phyloP scores from a whole-genome alignment of 2,797 vertebrate genomes.

The Anabas testudineus region DNA sequence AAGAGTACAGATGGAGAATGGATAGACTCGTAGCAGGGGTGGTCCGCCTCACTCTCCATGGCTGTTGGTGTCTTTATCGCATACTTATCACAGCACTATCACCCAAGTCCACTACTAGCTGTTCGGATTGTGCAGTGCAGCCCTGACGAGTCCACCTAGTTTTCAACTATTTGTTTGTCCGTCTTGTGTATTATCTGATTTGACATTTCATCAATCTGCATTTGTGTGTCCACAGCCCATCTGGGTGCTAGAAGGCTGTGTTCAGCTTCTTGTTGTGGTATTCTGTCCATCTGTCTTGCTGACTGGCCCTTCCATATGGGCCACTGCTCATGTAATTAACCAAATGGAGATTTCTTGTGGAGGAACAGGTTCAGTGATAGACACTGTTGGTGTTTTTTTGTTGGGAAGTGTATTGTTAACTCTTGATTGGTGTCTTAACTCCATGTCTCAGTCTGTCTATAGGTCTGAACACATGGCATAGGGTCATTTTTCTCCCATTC shows the following conservation, averaged over 20 bases:
- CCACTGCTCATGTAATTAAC: constrained; percentile 63
- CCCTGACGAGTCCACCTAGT: constrained; percentile 44
- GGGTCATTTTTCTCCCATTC: constrained; percentile 74
- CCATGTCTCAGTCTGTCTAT: constrained; percentile 48
- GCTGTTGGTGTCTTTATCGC: constrained; percentile 79
- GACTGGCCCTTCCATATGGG: constrained; percentile 61
- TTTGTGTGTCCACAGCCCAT: constrained; percentile 59
- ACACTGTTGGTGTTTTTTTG: constrained; percentile 19
- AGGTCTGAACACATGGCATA: constrained; percentile 76
- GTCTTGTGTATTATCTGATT: constrained; percentile 54
- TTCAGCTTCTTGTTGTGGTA: constrained; percentile 60
- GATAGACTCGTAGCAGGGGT: constrained; percentile 71
- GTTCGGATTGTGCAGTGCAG: constrained; percentile 8
- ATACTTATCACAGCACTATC: constrained; percentile 61
- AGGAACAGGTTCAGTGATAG: constrained; percentile 36
- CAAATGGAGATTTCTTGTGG: constrained; percentile 33
- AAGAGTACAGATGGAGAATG: constrained; percentile 82
- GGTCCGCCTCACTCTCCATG: constrained; percentile 64
- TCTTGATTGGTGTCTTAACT: constrained; percentile 57
- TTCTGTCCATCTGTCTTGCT: constrained; percentile 73
- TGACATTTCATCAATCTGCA: constrained; percentile 53
- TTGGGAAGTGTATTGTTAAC: constrained; percentile 20
- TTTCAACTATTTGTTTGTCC: constrained; percentile 48
- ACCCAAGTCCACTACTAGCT: constrained; percentile 37
- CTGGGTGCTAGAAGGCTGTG: constrained; percentile 53